Conservation (phyloP, 2,888 invertebrate genomes). For the Dryadula phaetusa region DNA sequence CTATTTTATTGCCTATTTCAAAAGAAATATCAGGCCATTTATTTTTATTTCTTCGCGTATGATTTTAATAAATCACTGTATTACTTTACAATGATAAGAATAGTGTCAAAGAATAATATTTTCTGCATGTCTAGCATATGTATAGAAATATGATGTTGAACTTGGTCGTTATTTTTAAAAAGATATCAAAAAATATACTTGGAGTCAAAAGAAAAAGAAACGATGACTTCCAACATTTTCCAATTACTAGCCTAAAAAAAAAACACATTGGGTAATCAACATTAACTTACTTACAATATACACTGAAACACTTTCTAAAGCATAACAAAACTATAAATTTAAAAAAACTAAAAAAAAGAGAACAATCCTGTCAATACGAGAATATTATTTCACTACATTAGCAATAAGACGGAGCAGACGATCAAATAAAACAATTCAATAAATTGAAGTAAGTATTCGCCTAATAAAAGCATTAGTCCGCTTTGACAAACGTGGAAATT, state of each 20-base stretch:
- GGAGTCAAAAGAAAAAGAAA: too few relatives aligned
- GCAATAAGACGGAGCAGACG: conserved; percentile 32
- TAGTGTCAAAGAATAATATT: neutral
- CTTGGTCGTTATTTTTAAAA: too few relatives aligned
- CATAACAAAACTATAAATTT: neutral
- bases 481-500: conserved; percentile 62
- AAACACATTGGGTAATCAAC: too few relatives aligned
- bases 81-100: neutral
- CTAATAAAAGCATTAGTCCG: conserved; percentile 71
- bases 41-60: conserved; percentile 36
- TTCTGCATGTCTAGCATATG: neutral
- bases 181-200: too few relatives aligned
- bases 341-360: neutral
- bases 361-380: neutral
- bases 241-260: too few relatives aligned
- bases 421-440: conserved; percentile 53
- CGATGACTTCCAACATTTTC: too few relatives aligned
- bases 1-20: conserved; percentile 43
- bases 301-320: neutral
- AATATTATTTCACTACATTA: conserved; percentile 36
- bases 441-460: conserved; percentile 70
- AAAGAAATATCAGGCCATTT: conserved; percentile 41
- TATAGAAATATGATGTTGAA: neutral
- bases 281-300: too few relatives aligned
- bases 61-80: conserved; percentile 26